Base-by-base conservation (phyloP, 1,140 invertebrate species). In the Drosophila tsacasi region DNA sequence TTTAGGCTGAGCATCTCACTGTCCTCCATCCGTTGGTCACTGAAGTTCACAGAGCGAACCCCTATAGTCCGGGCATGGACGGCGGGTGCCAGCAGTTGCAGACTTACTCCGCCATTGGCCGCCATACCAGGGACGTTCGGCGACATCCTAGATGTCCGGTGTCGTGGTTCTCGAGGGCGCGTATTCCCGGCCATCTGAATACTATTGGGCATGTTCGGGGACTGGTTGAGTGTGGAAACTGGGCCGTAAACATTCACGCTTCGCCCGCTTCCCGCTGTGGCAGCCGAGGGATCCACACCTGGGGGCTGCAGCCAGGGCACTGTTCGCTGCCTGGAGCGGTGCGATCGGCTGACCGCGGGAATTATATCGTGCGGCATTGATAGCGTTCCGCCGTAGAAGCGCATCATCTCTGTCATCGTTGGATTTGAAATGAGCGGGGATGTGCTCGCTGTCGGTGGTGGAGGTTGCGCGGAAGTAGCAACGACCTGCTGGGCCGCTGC, bases 391-490 rank as follows among this genome's bases (percentile, higher is more conserved):
- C 52, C 42, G 35, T 74, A 79, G 76, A 42, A 79, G 25, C 76
- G 76, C 60, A 79, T 74, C 39, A 79, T 55, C 23, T 79, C 77
- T 1, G 8, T 44, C 10, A 73, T 30, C 4, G 67, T 55, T 15
- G 59, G 54, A 15, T 66, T 60, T 0, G 67, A 3, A 4, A 47
- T 40, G 5, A 32, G 47, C 1, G 39, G 44, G 1, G 39, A 42
- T n/a, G n/a, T n/a, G 25, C 5, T 21, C 19, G 44, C 25, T 10
- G 58, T 12, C 12, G 50, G n/a, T 0, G 55, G 12, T 40, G 35
- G 7, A 25, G 35, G 55, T n/a, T 57, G 54, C 23, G 55, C 12
- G 3, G 35, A 40, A 12, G 62, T 15, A 5, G 23, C 15, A 17
- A 39, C 23, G 3, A 30, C 25, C 21, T 42, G 73, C 40, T 62